Percentiles rank a stretch among this genome's conserved stretches.
Conservation (phyloP, 2,888 invertebrate species). For the Cheilosia variabilis region DNA sequence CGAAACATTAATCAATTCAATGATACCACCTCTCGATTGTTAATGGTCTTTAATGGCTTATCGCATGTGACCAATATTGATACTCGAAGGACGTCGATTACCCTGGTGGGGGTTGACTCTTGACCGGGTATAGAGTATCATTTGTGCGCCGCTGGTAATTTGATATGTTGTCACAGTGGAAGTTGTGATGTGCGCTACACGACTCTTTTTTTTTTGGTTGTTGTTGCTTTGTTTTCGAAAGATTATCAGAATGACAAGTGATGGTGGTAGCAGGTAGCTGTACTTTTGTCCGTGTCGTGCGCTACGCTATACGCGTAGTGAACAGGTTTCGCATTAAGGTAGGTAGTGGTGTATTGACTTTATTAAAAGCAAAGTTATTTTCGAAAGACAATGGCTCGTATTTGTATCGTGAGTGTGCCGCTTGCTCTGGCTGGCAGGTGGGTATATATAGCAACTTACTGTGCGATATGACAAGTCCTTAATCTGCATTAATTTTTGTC, state of each 20-base stretch:
- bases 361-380: conserved; percentile 32
- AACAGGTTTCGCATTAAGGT: conserved; percentile 13
- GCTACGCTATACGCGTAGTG: not conserved
- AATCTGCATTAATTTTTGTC: not conserved
- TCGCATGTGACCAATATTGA: conserved; percentile 64
- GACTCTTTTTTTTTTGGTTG: not conserved
- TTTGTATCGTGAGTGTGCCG: not conserved
- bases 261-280: conserved; percentile 35
- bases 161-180: conserved; percentile 48
- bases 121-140: conserved; percentile 35
- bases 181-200: conserved; percentile 30
- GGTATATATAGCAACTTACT: not conserved
- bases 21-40: conserved; percentile 43
- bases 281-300: conserved; percentile 10
- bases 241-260: conserved; percentile 30
- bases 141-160: conserved; percentile 61
- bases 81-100: conserved; percentile 67
- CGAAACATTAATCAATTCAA: conserved; percentile 67
- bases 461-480: not conserved
- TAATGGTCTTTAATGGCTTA: conserved; percentile 70
- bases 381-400: conserved; percentile 4
- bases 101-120: conserved; percentile 40
- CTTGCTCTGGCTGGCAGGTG: not conserved
- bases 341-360: conserved; percentile 21
- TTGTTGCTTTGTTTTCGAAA: conserved; percentile 1